phyloP scores from a whole-genome alignment of 2,113 vertebrate species.

The Eleginops maclovinus region DNA sequence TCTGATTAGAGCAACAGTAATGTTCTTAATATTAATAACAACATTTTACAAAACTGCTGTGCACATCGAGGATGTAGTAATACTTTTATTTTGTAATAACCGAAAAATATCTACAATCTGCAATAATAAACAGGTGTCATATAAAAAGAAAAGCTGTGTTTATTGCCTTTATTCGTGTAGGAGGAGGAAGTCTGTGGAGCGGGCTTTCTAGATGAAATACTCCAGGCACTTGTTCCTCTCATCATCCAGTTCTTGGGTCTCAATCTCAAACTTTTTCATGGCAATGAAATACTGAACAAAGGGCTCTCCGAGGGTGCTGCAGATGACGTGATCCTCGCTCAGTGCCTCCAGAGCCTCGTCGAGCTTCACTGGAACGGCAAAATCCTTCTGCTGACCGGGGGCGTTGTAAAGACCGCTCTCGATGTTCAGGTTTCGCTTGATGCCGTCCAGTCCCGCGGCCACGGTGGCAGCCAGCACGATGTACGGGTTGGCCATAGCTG shows the following conservation, averaged over 20 bases:
- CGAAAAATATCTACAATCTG: slow-evolving; percentile 49
- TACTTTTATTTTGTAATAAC: slow-evolving; percentile 64
- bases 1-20: background rate
- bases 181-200: background rate
- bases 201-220: slow-evolving; percentile 90
- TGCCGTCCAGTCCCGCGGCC: slow-evolving; percentile 92
- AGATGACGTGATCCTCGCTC: slow-evolving; percentile 86
- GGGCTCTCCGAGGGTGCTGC: slow-evolving; percentile 87
- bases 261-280: slow-evolving; percentile 94
- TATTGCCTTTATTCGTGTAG: slow-evolving; percentile 22
- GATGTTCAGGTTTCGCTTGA: slow-evolving; percentile 80
- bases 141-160: slow-evolving; percentile 34
- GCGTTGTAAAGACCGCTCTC: slow-evolving; percentile 74
- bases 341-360: slow-evolving; percentile 89
- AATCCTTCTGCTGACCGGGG: slow-evolving; percentile 73
- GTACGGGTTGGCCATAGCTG: slow-evolving; percentile 93
- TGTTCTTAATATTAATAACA: background rate
- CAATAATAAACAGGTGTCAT: slow-evolving; percentile 18
- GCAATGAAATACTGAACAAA: slow-evolving; percentile 92
- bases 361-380: slow-evolving; percentile 88
- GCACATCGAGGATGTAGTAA: slow-evolving; percentile 6
- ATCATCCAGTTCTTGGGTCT: slow-evolving; percentile 90
- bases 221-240: slow-evolving; percentile 94
- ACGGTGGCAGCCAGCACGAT: slow-evolving; percentile 91
- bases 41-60: slow-evolving; percentile 6